Base-by-base conservation (phyloP, 2,797 vertebrate genomes). In the Characodon lateralis region DNA sequence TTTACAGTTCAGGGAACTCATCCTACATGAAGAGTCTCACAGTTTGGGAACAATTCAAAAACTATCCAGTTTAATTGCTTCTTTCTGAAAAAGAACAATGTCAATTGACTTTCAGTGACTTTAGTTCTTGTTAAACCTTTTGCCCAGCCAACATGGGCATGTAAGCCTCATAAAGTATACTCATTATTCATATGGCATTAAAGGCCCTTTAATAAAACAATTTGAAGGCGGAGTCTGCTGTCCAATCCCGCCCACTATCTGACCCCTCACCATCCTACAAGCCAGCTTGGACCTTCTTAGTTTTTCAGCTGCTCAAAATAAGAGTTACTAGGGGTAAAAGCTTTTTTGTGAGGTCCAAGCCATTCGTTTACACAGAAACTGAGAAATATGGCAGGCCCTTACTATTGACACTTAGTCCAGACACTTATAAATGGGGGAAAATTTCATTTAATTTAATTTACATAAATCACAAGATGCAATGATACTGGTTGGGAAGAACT, bases 1-100 rank as follows among this genome's bases (percentile, higher is more conserved):
- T 78, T 76, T 6, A 79, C 71, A 71, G 24, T 43, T 59, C 80
- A 74, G 78, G 77, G 58, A 79, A 72, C 73, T 48, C 20, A 6
- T 46, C 41, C 41, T 43, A 68, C 2, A 2, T n/a, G 35, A 66
- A 69, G 41, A 69, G 41, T 69, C 41, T 69, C 22, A 16, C n/a
- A 12, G 41, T 46, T 69, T 43, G 66, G 66, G 41, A 69, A 46
- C 22, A 1, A 46, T 43, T 69, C 22, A 69, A 41, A 66, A 69
- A 43, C 41, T 1, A 26, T 9, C 39, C 2, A 6, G 5, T 68
- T 68, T 43, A 14, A 68, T 68, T 51, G 14, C 50, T 43, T n/a
- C 65, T n/a, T 68, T 22, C 39, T 41, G 65, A 41, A 24, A 68
- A 43, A n/a, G 65, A 13, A 9, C 10, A n/a, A 3, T 6, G 39